Conservation (phyloP, 1,140 invertebrate genomes). For the Drosophila nigromelanica region DNA sequence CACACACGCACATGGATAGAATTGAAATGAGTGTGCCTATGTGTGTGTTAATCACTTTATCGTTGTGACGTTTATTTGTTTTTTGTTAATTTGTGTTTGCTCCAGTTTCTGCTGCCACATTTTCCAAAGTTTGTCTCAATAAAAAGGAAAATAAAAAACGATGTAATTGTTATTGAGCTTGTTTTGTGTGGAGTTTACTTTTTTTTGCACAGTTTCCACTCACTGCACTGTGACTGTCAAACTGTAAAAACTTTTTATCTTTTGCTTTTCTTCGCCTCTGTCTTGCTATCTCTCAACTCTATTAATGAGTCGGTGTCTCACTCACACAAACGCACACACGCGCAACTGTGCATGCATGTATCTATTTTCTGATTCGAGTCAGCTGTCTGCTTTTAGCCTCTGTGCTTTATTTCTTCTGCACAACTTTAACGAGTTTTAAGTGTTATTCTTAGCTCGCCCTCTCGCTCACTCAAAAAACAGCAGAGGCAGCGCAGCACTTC, state of each 20-base stretch:
- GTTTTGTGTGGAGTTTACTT: constrained; percentile 1
- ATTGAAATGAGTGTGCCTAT: constrained; percentile 24
- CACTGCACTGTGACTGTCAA: constrained; percentile 33
- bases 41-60: constrained; percentile 60
- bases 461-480: constrained; percentile 38
- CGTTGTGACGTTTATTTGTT: constrained; percentile 46
- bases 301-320: constrained; percentile 33
- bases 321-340: constrained; percentile 3
- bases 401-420: constrained; percentile 70
- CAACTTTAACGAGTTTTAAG: constrained; percentile 77
- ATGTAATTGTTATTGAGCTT: constrained; percentile 1
- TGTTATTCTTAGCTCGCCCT: constrained; percentile 70
- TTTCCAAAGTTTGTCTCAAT: constrained; percentile 36
- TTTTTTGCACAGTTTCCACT: constrained; percentile 5
- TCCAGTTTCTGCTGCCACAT: constrained; percentile 56
- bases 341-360: constrained; percentile 44
- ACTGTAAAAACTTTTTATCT: constrained; percentile 51
- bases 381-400: constrained; percentile 57
- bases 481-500: constrained; percentile 42
- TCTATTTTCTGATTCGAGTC: constrained; percentile 70
- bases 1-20: constrained; percentile 14
- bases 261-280: constrained; percentile 5
- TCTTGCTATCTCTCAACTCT: constrained; percentile 15
- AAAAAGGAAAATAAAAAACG: neutral
- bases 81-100: constrained; percentile 63